Evolutionary conservation across 2,113 vertebrate species (phyloP), one percentile per base, ranked within the genome.

Genomic region (Elephantulus edwardii): DNA sequence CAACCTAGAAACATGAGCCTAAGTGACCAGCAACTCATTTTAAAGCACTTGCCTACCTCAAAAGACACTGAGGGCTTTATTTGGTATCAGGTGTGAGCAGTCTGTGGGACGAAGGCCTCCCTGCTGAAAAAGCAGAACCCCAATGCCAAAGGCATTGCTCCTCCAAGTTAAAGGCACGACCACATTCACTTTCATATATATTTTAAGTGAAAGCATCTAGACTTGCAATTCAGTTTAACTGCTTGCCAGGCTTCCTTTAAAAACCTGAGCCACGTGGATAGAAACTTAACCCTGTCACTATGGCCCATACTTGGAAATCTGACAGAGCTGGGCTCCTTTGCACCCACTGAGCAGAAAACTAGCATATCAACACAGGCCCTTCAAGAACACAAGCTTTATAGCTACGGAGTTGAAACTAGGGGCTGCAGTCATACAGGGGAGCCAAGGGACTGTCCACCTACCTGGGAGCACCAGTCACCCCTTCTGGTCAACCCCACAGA

Each of bases 181-280:
- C 94, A 82, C 91, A 44, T 96, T 80, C 92, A 86, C 95, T 96
- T 94, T 91, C 89, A 50, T 89, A 81, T 88, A n/a, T 95, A 88
- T 71, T 95, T 92, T 91, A 93, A 96, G 96, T 92, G 92, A 97
- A 96, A 95, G 92, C 90, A 93, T 87, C 95, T 93, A 96, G 94
- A 81, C 77, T 91, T 86, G 76, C 52, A 56, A 38, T 17, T 91
- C 1, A 13, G 86, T 86, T 60, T 74, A 40, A 56, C 91, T 88
- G 75, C 92, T 80, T 82, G 75, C 95, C 97, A 97, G 92, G 83
- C 88, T 95, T 95, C 72, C 66, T 95, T 97, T 83, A 93, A 52
- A 89, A 60, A 92, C 86, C 88, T n/a, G 62, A 76, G 35, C 88
- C 91, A 56, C 35, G 46, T 40, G 62, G 80, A 92, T 88, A 74